phyloP scores from a whole-genome alignment of 2,888 invertebrate species.

The Pharmacophagus antenor region DNA sequence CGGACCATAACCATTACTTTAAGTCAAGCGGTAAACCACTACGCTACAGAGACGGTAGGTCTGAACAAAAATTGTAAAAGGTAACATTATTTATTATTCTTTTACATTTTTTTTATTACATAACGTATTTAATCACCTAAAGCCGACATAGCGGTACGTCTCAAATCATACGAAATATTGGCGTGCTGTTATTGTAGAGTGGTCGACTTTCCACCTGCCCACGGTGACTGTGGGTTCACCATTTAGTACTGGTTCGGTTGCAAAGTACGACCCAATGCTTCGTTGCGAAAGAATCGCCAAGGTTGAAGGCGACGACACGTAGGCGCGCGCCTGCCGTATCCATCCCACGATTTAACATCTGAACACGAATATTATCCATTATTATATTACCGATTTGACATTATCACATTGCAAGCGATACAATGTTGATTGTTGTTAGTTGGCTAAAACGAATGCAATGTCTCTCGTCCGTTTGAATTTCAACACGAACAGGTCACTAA shows the following conservation, averaged over 20 bases:
- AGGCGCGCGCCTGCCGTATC: constrained; percentile 50
- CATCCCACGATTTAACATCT: constrained; percentile 17
- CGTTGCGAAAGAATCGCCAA: constrained; percentile 56
- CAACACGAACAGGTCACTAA: not conserved
- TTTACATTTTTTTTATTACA: too few species aligned
- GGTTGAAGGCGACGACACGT: constrained; percentile 49
- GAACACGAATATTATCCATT: constrained; percentile 1
- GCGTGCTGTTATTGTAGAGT: constrained; percentile 59
- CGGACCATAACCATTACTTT: too few species aligned
- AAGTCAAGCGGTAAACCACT: too few species aligned
- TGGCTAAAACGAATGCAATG: not conserved
- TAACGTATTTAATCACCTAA: too few species aligned
- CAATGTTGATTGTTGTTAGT: too few species aligned
- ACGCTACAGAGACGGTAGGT: too few species aligned
- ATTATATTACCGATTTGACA: not conserved
- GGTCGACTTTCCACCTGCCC: constrained; percentile 76
- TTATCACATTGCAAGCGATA: not conserved
- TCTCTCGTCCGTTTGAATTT: too few species aligned
- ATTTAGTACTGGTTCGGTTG: constrained; percentile 54
- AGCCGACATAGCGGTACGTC: too few species aligned
- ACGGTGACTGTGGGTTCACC: constrained; percentile 66
- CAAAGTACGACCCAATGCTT: constrained; percentile 45
- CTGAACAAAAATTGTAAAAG: too few species aligned
- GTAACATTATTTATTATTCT: too few species aligned
- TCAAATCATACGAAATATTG: constrained; percentile 57